Percentiles rank a stretch among this genome's conserved stretches.
These are phyloP conservation scores for Nasonia vitripennis DNA, from an alignment of 1,140 invertebrate genomes.

Conservation along the genomic window DNA sequence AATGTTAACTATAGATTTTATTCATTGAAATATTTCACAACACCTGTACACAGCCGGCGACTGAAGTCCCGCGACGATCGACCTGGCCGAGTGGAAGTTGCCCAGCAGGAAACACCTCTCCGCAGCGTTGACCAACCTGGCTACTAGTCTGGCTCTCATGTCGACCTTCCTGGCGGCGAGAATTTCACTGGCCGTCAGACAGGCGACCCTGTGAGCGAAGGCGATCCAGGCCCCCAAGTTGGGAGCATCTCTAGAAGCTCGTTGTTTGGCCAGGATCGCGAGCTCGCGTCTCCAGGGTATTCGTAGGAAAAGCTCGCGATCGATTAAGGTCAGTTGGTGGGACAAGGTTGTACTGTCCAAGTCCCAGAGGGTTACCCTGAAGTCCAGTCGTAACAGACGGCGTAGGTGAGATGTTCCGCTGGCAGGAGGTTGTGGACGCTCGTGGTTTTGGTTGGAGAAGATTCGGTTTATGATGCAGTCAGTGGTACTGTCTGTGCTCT, in stretches of 20 bases:
- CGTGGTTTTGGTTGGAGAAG: slow-evolving; percentile 36
- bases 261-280: slow-evolving; percentile 69
- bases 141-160: slow-evolving; percentile 73
- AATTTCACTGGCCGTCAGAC: slow-evolving; percentile 74
- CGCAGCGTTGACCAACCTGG: slow-evolving; percentile 76
- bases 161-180: slow-evolving; percentile 66
- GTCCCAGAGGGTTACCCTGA: slow-evolving; percentile 73
- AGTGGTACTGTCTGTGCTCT: not conserved
- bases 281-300: slow-evolving; percentile 70
- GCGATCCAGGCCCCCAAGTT: slow-evolving; percentile 75
- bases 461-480: not conserved
- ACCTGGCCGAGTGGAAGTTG: slow-evolving; percentile 75
- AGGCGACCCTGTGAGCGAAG: slow-evolving; percentile 76
- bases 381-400: slow-evolving; percentile 68
- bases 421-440: not conserved
- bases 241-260: slow-evolving; percentile 73
- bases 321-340: slow-evolving; percentile 75
- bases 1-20: too few species aligned
- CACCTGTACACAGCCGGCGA: slow-evolving; percentile 74
- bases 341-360: slow-evolving; percentile 75
- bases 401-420: slow-evolving; percentile 54
- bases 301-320: slow-evolving; percentile 75
- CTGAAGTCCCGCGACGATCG: slow-evolving; percentile 76
- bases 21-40: not conserved
- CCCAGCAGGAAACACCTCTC: slow-evolving; percentile 74